These are phyloP conservation scores for Lepidurus arcticus DNA, from an alignment of 1,140 invertebrate species.

Conservation along the genomic window DNA sequence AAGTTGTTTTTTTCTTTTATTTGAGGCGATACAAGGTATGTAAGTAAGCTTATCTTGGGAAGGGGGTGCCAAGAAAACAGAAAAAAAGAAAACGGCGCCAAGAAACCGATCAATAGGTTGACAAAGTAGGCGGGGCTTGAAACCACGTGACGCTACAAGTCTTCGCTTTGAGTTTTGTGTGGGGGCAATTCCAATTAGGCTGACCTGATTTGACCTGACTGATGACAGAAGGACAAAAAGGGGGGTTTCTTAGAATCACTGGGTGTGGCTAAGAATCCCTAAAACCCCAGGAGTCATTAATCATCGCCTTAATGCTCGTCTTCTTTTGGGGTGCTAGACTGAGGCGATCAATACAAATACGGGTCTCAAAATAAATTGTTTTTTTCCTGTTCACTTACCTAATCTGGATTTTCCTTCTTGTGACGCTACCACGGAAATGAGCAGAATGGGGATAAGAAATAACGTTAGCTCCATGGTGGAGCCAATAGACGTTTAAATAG, in stretches of 20 bases:
- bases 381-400: background rate
- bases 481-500: too few species aligned
- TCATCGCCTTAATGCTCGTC: background rate
- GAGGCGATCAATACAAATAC: background rate
- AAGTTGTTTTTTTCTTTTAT: background rate
- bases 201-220: constrained; percentile 18
- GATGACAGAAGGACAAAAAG: background rate
- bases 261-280: background rate
- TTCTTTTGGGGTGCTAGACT: background rate
- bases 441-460: constrained; percentile 37
- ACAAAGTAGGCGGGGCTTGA: background rate
- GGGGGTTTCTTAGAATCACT: background rate
- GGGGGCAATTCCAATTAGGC: background rate
- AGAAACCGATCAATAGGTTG: constrained; percentile 2
- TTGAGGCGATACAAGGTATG: too few species aligned
- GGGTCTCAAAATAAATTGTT: constrained; percentile 12
- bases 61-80: background rate
- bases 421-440: constrained; percentile 6
- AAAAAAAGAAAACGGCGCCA: background rate
- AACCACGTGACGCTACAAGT: background rate
- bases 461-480: constrained; percentile 26
- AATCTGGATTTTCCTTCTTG: constrained; percentile 23
- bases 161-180: background rate
- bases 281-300: background rate
- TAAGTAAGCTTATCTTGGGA: background rate